Conservation (phyloP, 2,113 vertebrate species). For the Coracopsis vasa region DNA sequence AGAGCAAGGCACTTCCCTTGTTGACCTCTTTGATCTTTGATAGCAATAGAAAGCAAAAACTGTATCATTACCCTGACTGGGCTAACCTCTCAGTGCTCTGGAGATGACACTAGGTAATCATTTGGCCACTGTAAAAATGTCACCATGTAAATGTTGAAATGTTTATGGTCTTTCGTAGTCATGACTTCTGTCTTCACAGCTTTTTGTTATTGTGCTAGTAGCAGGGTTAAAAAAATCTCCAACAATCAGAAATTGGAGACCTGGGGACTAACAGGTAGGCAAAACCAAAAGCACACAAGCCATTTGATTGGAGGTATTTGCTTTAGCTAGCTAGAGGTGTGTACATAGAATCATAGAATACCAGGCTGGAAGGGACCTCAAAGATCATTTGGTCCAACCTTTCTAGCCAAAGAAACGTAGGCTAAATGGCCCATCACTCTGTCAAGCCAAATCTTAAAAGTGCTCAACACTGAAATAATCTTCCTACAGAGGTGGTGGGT, state of each 20-base stretch:
- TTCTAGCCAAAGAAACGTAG: neutral
- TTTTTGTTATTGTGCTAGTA: neutral
- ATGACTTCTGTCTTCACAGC: neutral
- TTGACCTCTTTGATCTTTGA: neutral
- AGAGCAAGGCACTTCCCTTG: neutral
- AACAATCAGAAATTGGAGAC: neutral
- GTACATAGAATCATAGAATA: neutral
- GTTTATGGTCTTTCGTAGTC: neutral
- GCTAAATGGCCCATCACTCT: neutral
- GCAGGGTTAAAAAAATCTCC: neutral
- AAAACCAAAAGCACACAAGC: neutral
- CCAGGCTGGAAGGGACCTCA: neutral
- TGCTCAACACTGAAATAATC: neutral
- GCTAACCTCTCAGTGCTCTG: neutral
- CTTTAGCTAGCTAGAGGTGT: neutral
- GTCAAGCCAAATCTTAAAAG: neutral
- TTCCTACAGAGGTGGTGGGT: neutral
- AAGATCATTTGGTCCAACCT: neutral
- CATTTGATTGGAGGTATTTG: neutral
- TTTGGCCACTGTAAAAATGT: neutral
- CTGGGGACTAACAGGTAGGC: neutral
- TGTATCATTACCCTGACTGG: fast-evolving
- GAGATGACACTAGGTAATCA: neutral
- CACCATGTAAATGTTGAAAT: neutral
- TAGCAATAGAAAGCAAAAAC: neutral